Evolutionary conservation across 2,888 invertebrate species (phyloP), one percentile per base, ranked within the genome.

Genomic region (Euplexia lucipara): DNA sequence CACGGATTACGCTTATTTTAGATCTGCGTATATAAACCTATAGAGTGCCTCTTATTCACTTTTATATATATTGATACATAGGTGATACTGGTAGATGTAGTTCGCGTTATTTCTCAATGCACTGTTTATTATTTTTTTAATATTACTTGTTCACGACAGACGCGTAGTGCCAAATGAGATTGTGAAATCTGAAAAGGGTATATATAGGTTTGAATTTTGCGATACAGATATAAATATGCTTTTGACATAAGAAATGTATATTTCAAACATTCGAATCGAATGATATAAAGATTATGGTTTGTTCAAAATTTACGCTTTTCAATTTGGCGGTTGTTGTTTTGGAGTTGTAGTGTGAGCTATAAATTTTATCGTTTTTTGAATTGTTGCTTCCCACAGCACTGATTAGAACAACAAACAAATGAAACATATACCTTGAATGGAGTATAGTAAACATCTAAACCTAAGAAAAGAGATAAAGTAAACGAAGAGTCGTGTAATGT

Each of bases 21-120:
- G 78, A 94, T 92, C 94, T 94, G 95, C 94, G 94, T 93, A 93
- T 91, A 81, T 91, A 90, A 93, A 95, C 95, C 94, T 95, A 94
- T 95, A 95, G 93, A 95, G 95, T 95, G 95, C 95, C 95, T 95
- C 94, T 95, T 95, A 91, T 95, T 95, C 95, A 95, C 95, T 94
- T 95, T 95, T 95, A 95, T 95, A 95, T 93, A 93, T 93, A 94
- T 93, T 94, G 93, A 93, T 94, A 94, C 94, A 86, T 93, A 94
- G 93, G 88, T 87, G 82, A 91, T 92, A 83, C 76, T 80, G 65
- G 84, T 85, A 86, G 86, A 35, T 74, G 81, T 86, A 86, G 85
- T 75, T 60, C 70, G 75, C 72, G 75, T 74, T 83, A 66, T 79
- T 79, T 83, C 86, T 88, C 86, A 84, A 83, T 90, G 93, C 93